phyloP scores from a whole-genome alignment of 2,888 invertebrate genomes.

The Drosophila gaucha region DNA sequence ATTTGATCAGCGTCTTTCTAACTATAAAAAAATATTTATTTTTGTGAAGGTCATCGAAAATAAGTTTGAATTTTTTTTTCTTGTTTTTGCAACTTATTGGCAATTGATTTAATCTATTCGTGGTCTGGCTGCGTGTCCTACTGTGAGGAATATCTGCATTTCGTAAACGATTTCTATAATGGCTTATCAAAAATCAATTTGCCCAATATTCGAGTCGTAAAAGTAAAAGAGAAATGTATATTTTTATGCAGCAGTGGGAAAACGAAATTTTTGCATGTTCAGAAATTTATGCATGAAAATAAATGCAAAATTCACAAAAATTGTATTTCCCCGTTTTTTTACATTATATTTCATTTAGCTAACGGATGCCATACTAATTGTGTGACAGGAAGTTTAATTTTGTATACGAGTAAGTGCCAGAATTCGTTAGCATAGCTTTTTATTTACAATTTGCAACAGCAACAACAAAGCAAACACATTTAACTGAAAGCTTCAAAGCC shows the following conservation, averaged over 20 bases:
- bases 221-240: slow-evolving; percentile 27
- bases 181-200: slow-evolving; percentile 65
- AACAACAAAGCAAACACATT: slow-evolving; percentile 10
- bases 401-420: slow-evolving; percentile 48
- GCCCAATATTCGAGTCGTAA: slow-evolving; percentile 35
- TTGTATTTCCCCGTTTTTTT: slow-evolving; percentile 25
- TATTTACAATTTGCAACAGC: slow-evolving; percentile 9
- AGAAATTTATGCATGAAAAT: slow-evolving; percentile 62
- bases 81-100: slow-evolving; percentile 34
- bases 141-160: not conserved
- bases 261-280: slow-evolving; percentile 10
- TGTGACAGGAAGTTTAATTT: slow-evolving; percentile 75
- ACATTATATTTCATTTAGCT: slow-evolving; percentile 38
- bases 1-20: not conserved
- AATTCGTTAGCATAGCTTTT: slow-evolving; percentile 37
- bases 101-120: slow-evolving; percentile 42
- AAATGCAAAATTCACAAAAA: slow-evolving; percentile 38
- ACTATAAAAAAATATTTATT: too few species aligned
- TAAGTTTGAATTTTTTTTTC: not conserved
- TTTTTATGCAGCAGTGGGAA: slow-evolving; percentile 15
- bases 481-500: slow-evolving; percentile 37
- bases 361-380: slow-evolving; percentile 51
- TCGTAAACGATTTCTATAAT: slow-evolving; percentile 11
- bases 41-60: not conserved
- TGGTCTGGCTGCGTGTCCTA: not conserved